Evolutionary conservation across 1,140 invertebrate species (phyloP), one percentile per base, ranked within the genome.

Genomic region (Nilaparvata lugens): DNA sequence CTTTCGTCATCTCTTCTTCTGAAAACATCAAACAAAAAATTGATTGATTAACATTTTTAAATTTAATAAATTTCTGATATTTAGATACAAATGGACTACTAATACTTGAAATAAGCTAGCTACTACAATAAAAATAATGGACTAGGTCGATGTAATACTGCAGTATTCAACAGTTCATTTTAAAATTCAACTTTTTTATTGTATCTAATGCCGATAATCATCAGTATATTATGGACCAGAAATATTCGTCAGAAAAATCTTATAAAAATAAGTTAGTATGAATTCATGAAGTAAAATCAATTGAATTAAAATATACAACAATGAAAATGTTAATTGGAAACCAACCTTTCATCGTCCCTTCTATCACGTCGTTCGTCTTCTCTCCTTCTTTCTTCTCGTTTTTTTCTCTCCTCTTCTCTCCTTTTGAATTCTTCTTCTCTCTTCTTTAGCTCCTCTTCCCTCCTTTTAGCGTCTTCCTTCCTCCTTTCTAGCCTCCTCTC

Each of bases 1-100:
- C 71, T 66, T 58, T 68, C 16, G 69, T 68, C 31, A 76, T 62
- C 61, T 23, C 61, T 38, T 19, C 61, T 58, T 38, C 58, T 60
- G 14, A 11, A 18, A 53, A 40, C 9, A 52, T 24, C 40, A 19
- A 40, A 23, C n/a, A 4, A 42, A 1, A 7, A 23, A 6, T 4
- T 35, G 7, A 35, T 4, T 4, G 7, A 35, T 11, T 6, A 35
- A 35, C 7, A 35, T 35, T 35, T 1, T 35, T 35, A 35, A 11
- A 4, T 6, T n/a, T n/a, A n/a, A n/a, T 35, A 35, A 11, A 35
- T 35, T n/a, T 11, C 31, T 11, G 31, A 21, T 21, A 9, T 51
- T n/a, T n/a, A n/a, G n/a, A n/a, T n/a, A 5, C 2, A 7, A 51
- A 14, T 21, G 4, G 16, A 51, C 11, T 51, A 28, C 24, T 25